Percentiles rank a stretch among this genome's conserved stretches.
Conservation (phyloP, 2,888 invertebrate species). For the Laspeyria flexula region DNA sequence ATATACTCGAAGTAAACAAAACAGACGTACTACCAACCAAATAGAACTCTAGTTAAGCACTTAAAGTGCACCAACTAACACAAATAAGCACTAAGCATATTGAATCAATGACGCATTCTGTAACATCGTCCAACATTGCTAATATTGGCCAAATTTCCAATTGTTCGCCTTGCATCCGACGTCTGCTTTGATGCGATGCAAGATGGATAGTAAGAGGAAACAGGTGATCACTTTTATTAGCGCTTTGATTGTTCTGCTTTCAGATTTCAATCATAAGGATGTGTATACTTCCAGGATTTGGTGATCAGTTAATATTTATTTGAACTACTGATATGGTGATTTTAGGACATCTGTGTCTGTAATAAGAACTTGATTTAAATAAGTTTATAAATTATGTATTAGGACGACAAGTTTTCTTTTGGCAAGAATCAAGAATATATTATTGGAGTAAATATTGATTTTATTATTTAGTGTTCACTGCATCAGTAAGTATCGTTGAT, state of each 20-base stretch:
- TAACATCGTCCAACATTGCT: not conserved
- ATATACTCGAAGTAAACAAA: not conserved
- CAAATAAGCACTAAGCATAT: not conserved
- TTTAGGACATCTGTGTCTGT: too few species aligned
- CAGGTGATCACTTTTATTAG: constrained; percentile 41
- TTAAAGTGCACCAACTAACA: not conserved
- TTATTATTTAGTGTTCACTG: too few species aligned
- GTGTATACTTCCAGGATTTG: not conserved
- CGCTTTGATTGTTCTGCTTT: constrained; percentile 16
- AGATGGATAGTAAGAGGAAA: constrained; percentile 28
- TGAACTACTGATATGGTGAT: not conserved
- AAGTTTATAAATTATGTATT: too few species aligned
- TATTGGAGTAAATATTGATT: too few species aligned
- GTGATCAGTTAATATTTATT: not conserved
- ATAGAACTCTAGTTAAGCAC: not conserved
- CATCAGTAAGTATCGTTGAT: too few species aligned
- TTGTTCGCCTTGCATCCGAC: constrained; percentile 40
- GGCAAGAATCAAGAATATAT: too few species aligned
- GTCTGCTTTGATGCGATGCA: constrained; percentile 31
- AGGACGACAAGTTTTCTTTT: too few species aligned
- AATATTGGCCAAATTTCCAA: constrained; percentile 11
- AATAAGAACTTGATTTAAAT: too few species aligned
- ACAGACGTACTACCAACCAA: not conserved
- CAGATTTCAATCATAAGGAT: not conserved
- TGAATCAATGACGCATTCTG: constrained; percentile 10